A percentile compares a stretch with the other conserved stretches of the same genome.
Conservation (phyloP, 2,113 vertebrate species). For the cattle (Bos taurus) region ARS-UCD2.0 NC_037352.1:40875501-40876000, state of each 20-base stretch:
- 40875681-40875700: background rate
- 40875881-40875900: fast-evolving
- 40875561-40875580: background rate
- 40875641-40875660: background rate
- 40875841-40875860: background rate
- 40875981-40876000: background rate
- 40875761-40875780: background rate
- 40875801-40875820: background rate
- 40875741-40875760: background rate
- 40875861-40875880: fast-evolving
- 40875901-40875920: background rate
- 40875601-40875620: background rate
- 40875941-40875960: background rate
- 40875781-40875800: too few relatives aligned
- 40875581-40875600: background rate
- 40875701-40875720: background rate
- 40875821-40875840: background rate
- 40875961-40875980: background rate
- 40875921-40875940: background rate
- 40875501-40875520: too few relatives aligned
- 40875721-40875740: background rate
- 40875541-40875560: background rate
- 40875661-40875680: background rate
- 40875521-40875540: background rate
- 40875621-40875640: background rate